A percentile compares a stretch with the other conserved stretches of the same genome.
phyloP scores from a whole-genome alignment of 37 sponge, comb jelly and placozoan genomes.

The Crambe crambe region DNA sequence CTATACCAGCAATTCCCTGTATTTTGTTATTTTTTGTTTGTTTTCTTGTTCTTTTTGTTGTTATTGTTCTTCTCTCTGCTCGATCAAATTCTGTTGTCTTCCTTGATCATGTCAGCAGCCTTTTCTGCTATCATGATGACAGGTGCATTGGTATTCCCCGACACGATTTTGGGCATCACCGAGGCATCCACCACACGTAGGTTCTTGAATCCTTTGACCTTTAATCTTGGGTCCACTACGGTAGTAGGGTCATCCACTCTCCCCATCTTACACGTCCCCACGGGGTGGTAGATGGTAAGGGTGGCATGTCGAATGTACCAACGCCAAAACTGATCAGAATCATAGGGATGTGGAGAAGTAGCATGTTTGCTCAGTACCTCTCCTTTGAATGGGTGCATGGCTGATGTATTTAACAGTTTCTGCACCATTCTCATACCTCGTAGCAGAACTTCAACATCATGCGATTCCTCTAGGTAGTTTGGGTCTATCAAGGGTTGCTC shows the following conservation, averaged over 20 bases:
- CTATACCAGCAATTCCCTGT: no score
- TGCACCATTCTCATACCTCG: slow-evolving; percentile 51
- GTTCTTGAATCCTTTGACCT: slow-evolving; percentile 68
- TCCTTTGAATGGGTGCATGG: slow-evolving; percentile 3
- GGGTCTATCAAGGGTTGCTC: slow-evolving; percentile 66
- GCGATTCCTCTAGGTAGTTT: slow-evolving; percentile 53
- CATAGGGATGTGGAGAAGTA: slow-evolving; percentile 28
- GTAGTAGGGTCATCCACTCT: slow-evolving; percentile 37
- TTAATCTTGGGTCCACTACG: slow-evolving; percentile 76
- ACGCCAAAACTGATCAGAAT: slow-evolving; percentile 72
- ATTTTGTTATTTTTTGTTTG: no score
- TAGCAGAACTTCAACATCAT: slow-evolving; percentile 64
- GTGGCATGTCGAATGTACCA: slow-evolving; percentile 66
- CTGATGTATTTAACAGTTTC: slow-evolving; percentile 51
- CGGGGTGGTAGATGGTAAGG: slow-evolving; percentile 54
- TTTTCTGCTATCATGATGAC: slow-evolving; percentile 87
- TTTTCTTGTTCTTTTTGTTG: no score
- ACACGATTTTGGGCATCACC: slow-evolving; percentile 74
- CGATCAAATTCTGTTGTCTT: slow-evolving; percentile 45
- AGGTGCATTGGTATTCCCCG: slow-evolving; percentile 82
- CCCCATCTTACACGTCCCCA: slow-evolving; percentile 89
- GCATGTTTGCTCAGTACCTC: neutral
- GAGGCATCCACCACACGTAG: slow-evolving; percentile 89
- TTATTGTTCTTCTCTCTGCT: no score
- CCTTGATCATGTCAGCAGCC: slow-evolving; percentile 89